Base-by-base conservation (phyloP, 2,797 vertebrate species). In the Parambassis ranga region DNA sequence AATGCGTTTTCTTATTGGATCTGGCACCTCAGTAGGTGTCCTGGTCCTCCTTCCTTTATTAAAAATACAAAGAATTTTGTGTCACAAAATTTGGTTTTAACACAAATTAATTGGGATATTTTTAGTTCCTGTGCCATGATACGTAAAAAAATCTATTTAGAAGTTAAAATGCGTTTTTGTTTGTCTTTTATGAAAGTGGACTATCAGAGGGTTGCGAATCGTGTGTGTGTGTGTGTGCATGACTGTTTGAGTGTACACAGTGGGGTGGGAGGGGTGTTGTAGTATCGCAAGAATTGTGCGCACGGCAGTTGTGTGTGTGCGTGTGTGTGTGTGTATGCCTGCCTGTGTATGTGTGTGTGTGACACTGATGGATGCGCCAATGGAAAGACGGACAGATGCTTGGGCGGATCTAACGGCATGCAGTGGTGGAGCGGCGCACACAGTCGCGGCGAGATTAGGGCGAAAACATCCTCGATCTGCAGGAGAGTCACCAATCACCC, bases 301-400 rank as follows among this genome's bases (percentile, higher is more conserved):
- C 69, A 39, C 62, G 59, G 57, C 67, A 66, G 64, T 48, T 65
- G 89, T 73, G 87, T 42, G 71, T 26, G 42, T 58, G 71, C 27
- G 64, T 44, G 65, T 75, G 89, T 75, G 89, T 84, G 90, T 87
- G 63, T 53, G 61, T 33, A 65, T 72, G 65, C 48, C 51, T 32
- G 48, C 39, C 69, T 14, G 46, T 30, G 36, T 35, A 51, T 53
- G 44, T 81, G 89, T 81, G 89, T 71, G 85, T 69, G 90, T 93
- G 96, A 95, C 95, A 95, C 94, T 95, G 96, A 96, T 93, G 94
- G 96, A 96, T 95, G 95, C 93, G 90, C 94, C 94, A 93, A 92
- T 94, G 95, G 95, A 93, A 86, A 95, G 95, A 95, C 93, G 90
- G 96, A 94, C 96, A 97, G 95, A 97, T 97, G 96, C 94, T 94